Percentiles rank a stretch among this genome's conserved stretches.
Conservation (phyloP, 92 coral and sea anemone species). For the Zoanthus gigantus region DNA sequence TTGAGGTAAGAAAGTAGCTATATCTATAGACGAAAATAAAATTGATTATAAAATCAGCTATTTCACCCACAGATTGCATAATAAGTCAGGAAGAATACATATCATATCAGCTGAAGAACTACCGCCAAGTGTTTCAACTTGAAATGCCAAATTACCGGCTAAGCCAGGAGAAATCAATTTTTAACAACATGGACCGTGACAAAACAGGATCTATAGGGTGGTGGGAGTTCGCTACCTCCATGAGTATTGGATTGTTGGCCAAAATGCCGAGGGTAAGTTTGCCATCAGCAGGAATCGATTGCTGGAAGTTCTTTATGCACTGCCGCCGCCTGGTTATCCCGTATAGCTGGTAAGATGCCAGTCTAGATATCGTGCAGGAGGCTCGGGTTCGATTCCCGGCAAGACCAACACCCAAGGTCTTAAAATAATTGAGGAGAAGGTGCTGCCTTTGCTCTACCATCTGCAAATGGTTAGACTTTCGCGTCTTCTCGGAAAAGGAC, state of each 20-base stretch:
- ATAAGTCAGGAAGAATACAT: conserved; percentile 62
- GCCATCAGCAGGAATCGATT: not conserved
- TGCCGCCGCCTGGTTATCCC: too few relatives aligned
- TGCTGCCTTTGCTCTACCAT: too few relatives aligned
- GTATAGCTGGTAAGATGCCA: too few relatives aligned
- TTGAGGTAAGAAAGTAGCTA: too few relatives aligned
- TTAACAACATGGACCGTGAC: conserved; percentile 60
- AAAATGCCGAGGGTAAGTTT: conserved; percentile 44
- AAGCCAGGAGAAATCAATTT: conserved; percentile 47
- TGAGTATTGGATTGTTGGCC: conserved; percentile 51
- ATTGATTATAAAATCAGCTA: too few relatives aligned
- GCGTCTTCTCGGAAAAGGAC: too few relatives aligned
- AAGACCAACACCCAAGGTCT: too few relatives aligned
- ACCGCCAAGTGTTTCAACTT: conserved; percentile 28
- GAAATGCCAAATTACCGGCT: conserved; percentile 60
- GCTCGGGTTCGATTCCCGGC: too few relatives aligned
- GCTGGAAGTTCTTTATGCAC: not conserved
- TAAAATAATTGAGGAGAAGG: too few relatives aligned
- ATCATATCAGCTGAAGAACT: conserved; percentile 33
- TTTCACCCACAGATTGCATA: conserved; percentile 50
- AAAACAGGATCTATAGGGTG: conserved; percentile 56
- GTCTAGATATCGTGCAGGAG: too few relatives aligned
- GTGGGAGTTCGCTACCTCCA: conserved; percentile 71
- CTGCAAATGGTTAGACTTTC: too few relatives aligned
- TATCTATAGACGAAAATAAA: too few relatives aligned